Conservation (phyloP, 2,888 invertebrate species). For the Ichneumon xanthorius region DNA sequence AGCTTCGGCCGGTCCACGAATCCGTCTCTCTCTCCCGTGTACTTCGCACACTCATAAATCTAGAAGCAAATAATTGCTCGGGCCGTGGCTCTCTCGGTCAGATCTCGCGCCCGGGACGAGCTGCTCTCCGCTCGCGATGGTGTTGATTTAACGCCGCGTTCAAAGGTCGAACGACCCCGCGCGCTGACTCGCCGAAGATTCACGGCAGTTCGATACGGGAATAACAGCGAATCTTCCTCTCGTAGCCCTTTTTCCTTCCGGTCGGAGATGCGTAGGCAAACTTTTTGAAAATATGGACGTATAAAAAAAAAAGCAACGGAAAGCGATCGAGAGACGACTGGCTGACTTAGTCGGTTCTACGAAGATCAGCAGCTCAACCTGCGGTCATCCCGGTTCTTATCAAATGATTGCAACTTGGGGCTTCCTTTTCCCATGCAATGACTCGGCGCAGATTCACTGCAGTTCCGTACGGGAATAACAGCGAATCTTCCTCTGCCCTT, state of each 20-base stretch:
- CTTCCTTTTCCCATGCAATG: too few species aligned
- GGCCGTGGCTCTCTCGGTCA: conserved; percentile 75
- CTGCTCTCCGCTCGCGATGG: conserved; percentile 6
- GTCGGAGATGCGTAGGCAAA: conserved; percentile 3
- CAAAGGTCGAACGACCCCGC: conserved; percentile 77
- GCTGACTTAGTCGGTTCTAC: conserved; percentile 48
- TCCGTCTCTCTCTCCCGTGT: conserved; percentile 60
- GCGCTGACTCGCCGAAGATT: conserved; percentile 60
- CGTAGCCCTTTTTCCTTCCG: conserved; percentile 33
- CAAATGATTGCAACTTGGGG: too few species aligned
- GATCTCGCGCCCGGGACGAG: conserved; percentile 72
- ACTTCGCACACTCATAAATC: conserved; percentile 83
- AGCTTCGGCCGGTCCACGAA: conserved; percentile 13
- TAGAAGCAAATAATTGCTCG: conserved; percentile 84
- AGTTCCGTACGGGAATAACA: too few species aligned
- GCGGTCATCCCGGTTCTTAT: too few species aligned
- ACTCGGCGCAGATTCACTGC: too few species aligned
- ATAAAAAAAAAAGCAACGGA: conserved; percentile 38
- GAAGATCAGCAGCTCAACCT: conserved; percentile 20
- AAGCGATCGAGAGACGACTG: conserved; percentile 55
- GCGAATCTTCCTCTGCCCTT: too few species aligned
- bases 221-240: conserved; percentile 37
- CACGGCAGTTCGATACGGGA: conserved; percentile 55
- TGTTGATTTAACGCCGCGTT: conserved; percentile 82
- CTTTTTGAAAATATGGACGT: background rate